Evolutionary conservation across 2,888 invertebrate genomes (phyloP).

Genomic region (Lampropteryx suffumata): DNA sequence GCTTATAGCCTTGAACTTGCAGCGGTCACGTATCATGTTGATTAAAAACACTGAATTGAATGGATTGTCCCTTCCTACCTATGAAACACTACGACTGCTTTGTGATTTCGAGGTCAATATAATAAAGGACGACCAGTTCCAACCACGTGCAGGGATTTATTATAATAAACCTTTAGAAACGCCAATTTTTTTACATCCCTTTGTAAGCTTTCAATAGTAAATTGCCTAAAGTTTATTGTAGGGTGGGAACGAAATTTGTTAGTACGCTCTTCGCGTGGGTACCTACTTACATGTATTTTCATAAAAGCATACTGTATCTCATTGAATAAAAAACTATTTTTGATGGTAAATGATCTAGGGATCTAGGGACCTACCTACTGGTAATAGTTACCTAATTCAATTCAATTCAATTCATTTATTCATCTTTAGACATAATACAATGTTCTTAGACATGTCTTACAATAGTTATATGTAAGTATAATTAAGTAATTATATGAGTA

Average conservation of each 20-base stretch:
- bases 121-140: constrained; percentile 57
- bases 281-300: no score
- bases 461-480: no score
- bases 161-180: constrained; percentile 42
- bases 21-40: constrained; percentile 57
- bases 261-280: neutral
- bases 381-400: no score
- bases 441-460: no score
- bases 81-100: constrained; percentile 48
- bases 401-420: no score
- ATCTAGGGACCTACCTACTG: no score
- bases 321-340: neutral
- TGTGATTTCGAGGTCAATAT: constrained; percentile 62
- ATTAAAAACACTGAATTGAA: constrained; percentile 66
- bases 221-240: constrained; percentile 4
- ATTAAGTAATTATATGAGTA: no score
- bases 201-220: constrained; percentile 28
- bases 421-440: no score
- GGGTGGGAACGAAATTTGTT: constrained; percentile 1
- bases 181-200: constrained; percentile 21
- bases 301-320: neutral
- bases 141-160: constrained; percentile 48
- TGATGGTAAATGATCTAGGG: no score
- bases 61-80: constrained; percentile 63
- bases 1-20: constrained; percentile 76